phyloP scores from a whole-genome alignment of 2,113 vertebrate genomes.

The Pituophis catenifer region DNA sequence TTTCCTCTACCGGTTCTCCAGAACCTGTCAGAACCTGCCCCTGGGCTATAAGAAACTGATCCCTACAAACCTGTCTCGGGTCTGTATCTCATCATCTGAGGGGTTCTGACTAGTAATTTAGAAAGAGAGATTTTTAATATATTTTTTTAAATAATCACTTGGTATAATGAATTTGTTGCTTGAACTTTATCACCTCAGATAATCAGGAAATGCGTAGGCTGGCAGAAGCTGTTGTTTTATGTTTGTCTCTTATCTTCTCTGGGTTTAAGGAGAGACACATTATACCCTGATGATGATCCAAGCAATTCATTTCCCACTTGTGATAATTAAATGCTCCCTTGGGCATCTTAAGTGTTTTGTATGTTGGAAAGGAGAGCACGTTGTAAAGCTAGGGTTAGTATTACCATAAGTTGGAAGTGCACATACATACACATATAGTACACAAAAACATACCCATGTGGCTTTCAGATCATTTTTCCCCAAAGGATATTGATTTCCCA shows the following conservation, averaged over 20 bases:
- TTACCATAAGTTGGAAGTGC: background rate
- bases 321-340: slow-evolving; percentile 40
- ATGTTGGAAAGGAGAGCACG: slow-evolving; percentile 44
- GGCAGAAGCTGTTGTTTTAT: background rate
- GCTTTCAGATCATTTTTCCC: background rate
- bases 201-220: background rate
- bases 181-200: background rate
- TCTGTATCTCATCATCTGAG: background rate
- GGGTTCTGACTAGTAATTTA: background rate
- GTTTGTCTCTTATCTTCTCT: slow-evolving; percentile 21
- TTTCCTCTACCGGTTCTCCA: too few relatives aligned
- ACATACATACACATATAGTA: background rate
- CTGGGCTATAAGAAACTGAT: background rate
- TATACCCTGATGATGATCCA: slow-evolving; percentile 33
- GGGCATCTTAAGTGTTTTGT: slow-evolving; percentile 52
- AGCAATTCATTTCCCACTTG: slow-evolving; percentile 25
- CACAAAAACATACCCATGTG: background rate
- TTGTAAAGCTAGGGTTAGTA: slow-evolving; percentile 44
- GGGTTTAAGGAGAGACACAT: slow-evolving; percentile 16
- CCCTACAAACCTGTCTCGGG: background rate
- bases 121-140: background rate
- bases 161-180: background rate
- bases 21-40: too few relatives aligned
- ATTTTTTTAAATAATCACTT: background rate
- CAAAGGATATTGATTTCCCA: background rate